These are phyloP conservation scores for Desmodus rotundus DNA, from an alignment of 2,113 vertebrate species.

Conservation along the genomic window DNA sequence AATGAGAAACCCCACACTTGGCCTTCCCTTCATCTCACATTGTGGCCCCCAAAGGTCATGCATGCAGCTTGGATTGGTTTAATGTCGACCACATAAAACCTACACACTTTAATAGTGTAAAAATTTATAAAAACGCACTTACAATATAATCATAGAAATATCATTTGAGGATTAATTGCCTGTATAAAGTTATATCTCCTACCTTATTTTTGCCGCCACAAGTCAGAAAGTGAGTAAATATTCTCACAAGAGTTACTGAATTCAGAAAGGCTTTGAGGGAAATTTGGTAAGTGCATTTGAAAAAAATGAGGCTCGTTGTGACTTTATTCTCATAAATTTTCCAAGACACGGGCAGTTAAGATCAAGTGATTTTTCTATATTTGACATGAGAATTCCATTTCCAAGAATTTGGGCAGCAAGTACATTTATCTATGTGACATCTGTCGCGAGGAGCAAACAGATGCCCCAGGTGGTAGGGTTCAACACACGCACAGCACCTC, in stretches of 20 bases:
- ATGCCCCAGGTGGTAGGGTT: neutral
- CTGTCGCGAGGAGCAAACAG: neutral
- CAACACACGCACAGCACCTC: neutral
- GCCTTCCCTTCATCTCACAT: neutral
- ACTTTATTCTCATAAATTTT: neutral
- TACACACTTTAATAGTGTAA: neutral
- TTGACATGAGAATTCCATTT: neutral
- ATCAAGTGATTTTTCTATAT: neutral
- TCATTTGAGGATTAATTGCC: neutral
- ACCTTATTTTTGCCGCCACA: neutral
- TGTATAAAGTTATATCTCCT: neutral
- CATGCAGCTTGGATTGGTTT: neutral
- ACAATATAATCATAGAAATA: neutral
- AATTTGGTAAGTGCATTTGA: neutral
- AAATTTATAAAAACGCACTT: neutral
- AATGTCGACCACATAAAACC: neutral
- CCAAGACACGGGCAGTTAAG: neutral
- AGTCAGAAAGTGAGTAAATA: neutral
- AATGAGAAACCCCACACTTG: neutral
- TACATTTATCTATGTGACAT: neutral
- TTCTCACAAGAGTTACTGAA: neutral
- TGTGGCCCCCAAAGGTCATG: neutral
- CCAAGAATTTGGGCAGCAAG: neutral
- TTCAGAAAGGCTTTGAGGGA: neutral
- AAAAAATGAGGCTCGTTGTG: neutral